Base-by-base conservation (phyloP, 2,888 invertebrate genomes). In the Pammene aurita region DNA sequence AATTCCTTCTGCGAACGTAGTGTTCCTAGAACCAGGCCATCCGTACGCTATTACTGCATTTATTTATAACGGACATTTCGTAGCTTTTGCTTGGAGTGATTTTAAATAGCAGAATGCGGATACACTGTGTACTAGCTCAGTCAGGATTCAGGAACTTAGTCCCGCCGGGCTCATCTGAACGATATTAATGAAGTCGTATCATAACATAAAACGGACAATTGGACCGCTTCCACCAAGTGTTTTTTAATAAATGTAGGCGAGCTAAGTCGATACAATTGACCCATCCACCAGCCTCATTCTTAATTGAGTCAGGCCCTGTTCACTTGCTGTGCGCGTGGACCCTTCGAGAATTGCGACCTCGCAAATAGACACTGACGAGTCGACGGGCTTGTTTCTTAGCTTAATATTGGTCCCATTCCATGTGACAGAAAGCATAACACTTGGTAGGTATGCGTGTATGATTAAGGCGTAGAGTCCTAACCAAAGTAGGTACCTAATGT, bases 1-100 rank as follows among this genome's bases (percentile, higher is more conserved):
- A 88, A 81, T 82, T 74, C 71, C 72, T 73, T 78, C 77, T 77
- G 78, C 86, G 86, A 83, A 75, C 73, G 77, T 84, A 46, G 48
- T 64, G 38, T 68, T 64, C 52, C 58, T 44, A 54, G 54, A 65
- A 65, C 16, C 42, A 44, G 52, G 16, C 34, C 50, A 41, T 50
- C 35, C 54, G n/a, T n/a, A n/a, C 54, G 61, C 61, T 67, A 67
- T 46, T 61, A n/a, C 18, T 46, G 52, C n/a, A 38, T 67, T 55
- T 66, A 58, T 66, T 66, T 66, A 60, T 42, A 66, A 52, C 58
- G 16, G 52, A 13, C 50, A 11, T 16, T 58, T 50, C 42, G 10
- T 60, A 16, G 13, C 9, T 42, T 57, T 66, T 16, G 34, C 41
- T 55, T 14, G 58, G 13, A 41, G 38, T 16, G 11, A 16, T 48